phyloP scores from a whole-genome alignment of 2,113 vertebrate genomes.

The Paralichthys olivaceus region DNA sequence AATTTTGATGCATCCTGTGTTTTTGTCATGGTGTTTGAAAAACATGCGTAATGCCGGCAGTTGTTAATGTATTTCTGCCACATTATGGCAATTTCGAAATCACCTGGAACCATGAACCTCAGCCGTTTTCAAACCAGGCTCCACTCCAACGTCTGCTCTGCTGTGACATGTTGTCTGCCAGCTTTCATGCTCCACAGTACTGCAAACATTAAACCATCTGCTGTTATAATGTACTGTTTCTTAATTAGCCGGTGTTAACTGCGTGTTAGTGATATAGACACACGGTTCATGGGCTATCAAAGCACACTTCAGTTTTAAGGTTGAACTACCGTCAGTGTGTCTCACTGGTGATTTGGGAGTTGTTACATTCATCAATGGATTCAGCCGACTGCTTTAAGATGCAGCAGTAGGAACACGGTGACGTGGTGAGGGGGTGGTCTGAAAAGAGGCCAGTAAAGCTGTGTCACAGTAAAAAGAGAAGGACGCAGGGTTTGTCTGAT shows the following conservation, averaged over 20 bases:
- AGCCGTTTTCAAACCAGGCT: not conserved
- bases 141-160: not conserved
- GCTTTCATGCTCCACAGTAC: not conserved
- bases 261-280: no score
- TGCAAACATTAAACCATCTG: not conserved
- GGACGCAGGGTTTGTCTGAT: not conserved
- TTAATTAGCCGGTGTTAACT: not conserved
- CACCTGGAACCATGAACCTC: not conserved
- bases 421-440: not conserved
- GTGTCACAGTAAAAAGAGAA: conserved; percentile 58
- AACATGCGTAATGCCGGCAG: not conserved
- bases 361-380: not conserved
- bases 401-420: not conserved
- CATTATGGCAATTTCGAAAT: not conserved
- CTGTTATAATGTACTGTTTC: not conserved
- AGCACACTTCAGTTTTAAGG: not conserved
- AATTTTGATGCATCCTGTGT: conserved; percentile 5
- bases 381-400: conserved; percentile 11
- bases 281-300: not conserved
- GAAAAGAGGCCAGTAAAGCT: conserved; percentile 36
- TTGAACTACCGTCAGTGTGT: not conserved
- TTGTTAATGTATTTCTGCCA: not conserved
- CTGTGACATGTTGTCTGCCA: not conserved
- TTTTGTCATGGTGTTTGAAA: conserved; percentile 3
- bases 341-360: not conserved